Evolutionary conservation across 2,797 vertebrate species (phyloP).

Genomic region (Sitta carolinensis): DNA sequence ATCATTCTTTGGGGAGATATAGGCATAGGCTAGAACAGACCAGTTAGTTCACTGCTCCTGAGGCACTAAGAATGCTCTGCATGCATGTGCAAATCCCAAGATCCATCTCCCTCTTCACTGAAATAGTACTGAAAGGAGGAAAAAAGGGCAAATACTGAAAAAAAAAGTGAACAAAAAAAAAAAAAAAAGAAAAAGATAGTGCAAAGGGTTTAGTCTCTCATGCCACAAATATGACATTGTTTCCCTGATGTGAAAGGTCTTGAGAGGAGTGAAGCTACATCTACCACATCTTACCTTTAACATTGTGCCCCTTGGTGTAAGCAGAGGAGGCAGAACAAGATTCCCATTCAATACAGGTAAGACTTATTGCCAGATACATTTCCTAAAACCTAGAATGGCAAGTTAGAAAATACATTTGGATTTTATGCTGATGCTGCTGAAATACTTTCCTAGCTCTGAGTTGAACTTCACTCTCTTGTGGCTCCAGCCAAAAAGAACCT

Average conservation of each 20-base stretch:
- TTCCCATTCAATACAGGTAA: neutral
- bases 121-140: fast-evolving
- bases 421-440: neutral
- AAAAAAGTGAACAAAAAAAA: neutral
- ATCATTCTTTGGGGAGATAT: neutral
- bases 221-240: neutral
- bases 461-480: neutral
- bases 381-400: neutral
- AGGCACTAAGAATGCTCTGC: neutral
- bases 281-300: neutral
- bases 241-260: neutral
- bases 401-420: neutral
- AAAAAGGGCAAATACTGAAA: neutral
- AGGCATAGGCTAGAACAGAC: neutral
- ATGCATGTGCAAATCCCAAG: neutral
- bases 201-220: neutral
- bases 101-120: neutral
- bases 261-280: neutral
- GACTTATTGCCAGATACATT: neutral
- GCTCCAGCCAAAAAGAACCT: neutral
- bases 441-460: neutral
- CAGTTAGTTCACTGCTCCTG: neutral
- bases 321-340: neutral
- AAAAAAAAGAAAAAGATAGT: too few relatives aligned
- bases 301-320: neutral